A percentile compares a stretch with the other conserved stretches of the same genome.
phyloP scores from a whole-genome alignment of 2,888 invertebrate species.

The Idaea dimidiata region DNA sequence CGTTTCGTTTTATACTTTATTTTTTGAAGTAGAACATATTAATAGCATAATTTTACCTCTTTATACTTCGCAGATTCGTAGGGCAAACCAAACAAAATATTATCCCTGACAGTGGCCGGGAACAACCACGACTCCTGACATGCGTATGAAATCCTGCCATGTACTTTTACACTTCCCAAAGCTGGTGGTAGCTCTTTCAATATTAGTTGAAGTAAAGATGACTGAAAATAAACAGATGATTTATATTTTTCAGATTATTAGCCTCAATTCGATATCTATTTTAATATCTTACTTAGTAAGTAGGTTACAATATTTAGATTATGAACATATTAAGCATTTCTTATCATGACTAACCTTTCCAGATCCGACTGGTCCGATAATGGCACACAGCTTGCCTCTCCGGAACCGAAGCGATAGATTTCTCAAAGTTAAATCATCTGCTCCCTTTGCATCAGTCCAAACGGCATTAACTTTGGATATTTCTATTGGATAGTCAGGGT shows the following conservation, averaged over 20 bases:
- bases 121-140: constrained; percentile 93
- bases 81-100: constrained; percentile 89
- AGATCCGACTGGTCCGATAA: constrained; percentile 93
- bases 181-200: constrained; percentile 84
- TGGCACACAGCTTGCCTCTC: constrained; percentile 84
- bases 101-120: constrained; percentile 87
- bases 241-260: background rate
- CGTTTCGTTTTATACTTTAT: background rate
- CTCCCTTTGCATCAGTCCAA: constrained; percentile 55
- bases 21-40: background rate
- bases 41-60: constrained; percentile 53
- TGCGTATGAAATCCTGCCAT: constrained; percentile 86
- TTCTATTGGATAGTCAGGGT: constrained; percentile 51
- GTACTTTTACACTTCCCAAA: constrained; percentile 81
- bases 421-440: constrained; percentile 70
- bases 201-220: constrained; percentile 84
- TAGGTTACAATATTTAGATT: background rate
- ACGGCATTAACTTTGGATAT: constrained; percentile 55
- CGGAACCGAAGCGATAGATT: constrained; percentile 80
- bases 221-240: constrained; percentile 52
- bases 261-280: background rate
- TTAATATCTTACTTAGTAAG: background rate
- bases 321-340: background rate
- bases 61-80: constrained; percentile 83
- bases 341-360: constrained; percentile 81